phyloP scores from a whole-genome alignment of 2,888 invertebrate species.

The Pseudococcus jackbeardsleyi region DNA sequence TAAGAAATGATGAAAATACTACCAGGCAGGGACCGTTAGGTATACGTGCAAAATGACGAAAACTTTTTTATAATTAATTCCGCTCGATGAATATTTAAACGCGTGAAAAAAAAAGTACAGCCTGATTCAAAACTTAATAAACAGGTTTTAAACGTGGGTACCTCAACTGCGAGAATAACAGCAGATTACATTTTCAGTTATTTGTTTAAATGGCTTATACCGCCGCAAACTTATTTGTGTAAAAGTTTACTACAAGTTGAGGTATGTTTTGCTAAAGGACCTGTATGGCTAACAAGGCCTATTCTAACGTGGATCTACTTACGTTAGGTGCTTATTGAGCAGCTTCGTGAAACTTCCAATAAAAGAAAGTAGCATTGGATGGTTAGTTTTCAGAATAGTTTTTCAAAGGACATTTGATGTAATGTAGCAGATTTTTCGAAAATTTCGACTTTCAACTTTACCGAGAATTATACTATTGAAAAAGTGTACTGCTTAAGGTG shows the following conservation, averaged over 20 bases:
- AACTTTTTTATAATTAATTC: constrained; percentile 41
- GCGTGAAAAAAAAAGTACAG: background rate
- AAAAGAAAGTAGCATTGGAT: too few relatives aligned
- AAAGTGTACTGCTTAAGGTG: too few relatives aligned
- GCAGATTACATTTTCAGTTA: background rate
- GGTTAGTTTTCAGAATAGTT: too few relatives aligned
- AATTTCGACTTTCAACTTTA: too few relatives aligned
- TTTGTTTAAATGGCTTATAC: constrained; percentile 4
- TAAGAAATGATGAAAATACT: constrained; percentile 29
- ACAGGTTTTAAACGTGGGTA: background rate
- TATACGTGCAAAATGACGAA: constrained; percentile 12
- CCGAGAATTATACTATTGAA: too few relatives aligned
- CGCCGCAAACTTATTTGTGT: background rate
- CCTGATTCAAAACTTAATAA: constrained; percentile 35
- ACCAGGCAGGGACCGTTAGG: background rate
- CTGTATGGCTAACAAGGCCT: too few relatives aligned
- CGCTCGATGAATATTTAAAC: constrained; percentile 20
- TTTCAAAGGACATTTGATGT: too few relatives aligned
- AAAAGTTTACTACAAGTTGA: background rate
- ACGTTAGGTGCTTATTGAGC: too few relatives aligned
- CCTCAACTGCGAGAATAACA: background rate
- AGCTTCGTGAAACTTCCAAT: too few relatives aligned
- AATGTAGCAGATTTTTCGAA: too few relatives aligned
- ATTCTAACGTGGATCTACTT: too few relatives aligned
- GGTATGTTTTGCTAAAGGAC: too few relatives aligned